phyloP scores from a whole-genome alignment of 1,140 invertebrate genomes.

The Cherax quadricarinatus region DNA sequence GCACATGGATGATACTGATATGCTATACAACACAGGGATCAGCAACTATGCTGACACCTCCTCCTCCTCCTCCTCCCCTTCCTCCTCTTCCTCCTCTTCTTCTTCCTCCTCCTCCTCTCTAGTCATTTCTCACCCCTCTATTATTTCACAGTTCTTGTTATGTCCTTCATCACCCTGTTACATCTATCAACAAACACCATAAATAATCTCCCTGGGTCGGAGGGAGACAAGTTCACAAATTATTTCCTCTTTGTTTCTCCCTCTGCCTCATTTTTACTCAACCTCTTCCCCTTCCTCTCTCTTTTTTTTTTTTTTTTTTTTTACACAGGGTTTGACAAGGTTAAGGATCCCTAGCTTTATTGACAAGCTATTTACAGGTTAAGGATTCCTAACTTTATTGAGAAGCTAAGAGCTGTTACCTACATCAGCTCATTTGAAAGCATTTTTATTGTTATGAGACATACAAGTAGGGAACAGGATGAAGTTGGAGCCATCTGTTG shows the following conservation, averaged over 20 bases:
- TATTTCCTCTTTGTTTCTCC: background rate
- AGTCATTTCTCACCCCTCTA: background rate
- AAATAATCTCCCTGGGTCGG: background rate
- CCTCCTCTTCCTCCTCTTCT: background rate
- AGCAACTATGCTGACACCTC: background rate
- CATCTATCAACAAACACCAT: background rate
- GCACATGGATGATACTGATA: no score
- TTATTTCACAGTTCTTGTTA: background rate
- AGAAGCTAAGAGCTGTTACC: no score
- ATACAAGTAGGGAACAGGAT: no score
- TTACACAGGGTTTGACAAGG: no score
- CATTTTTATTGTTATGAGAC: no score
- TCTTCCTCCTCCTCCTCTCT: background rate
- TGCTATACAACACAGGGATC: no score
- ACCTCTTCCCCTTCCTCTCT: background rate
- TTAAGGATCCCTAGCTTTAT: no score
- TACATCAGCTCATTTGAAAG: no score
- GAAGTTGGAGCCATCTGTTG: no score
- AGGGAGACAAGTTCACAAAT: background rate
- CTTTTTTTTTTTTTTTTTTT: no score
- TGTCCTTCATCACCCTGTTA: background rate
- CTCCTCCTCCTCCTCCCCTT: background rate
- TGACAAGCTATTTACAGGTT: no score
- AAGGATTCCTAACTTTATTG: no score
- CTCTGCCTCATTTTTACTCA: background rate